A percentile compares a stretch with the other conserved stretches of the same genome.
Conservation (phyloP, 2,797 vertebrate genomes). For the Urocyon cinereoargenteus region DNA sequence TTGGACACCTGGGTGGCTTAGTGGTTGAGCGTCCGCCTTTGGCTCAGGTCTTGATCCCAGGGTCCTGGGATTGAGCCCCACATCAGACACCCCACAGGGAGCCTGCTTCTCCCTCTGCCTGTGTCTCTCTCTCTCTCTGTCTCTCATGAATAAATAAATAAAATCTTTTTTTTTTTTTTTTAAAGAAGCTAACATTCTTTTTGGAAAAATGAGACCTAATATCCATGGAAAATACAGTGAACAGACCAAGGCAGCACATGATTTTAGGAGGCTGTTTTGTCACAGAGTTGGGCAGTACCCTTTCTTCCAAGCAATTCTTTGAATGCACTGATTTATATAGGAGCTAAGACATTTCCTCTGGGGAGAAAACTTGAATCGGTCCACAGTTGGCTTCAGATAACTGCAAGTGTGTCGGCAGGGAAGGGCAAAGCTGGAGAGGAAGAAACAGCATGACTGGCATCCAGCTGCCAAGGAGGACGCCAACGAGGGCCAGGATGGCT, state of each 20-base stretch:
- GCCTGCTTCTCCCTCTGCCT: too few relatives aligned
- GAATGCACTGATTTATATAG: background rate
- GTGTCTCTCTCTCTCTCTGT: too few relatives aligned
- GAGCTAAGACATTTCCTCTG: background rate
- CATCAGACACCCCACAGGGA: too few relatives aligned
- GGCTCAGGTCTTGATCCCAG: too few relatives aligned
- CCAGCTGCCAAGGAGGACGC: background rate
- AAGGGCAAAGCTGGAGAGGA: background rate
- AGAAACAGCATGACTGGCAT: background rate
- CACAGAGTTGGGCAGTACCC: fast-evolving
- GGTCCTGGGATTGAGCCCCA: too few relatives aligned
- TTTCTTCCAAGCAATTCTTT: background rate
- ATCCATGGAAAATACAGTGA: background rate
- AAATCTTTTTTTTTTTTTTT: too few relatives aligned
- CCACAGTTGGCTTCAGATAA: background rate
- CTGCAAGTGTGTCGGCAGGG: background rate
- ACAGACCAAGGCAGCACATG: background rate
- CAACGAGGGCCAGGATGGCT: background rate
- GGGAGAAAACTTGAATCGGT: background rate
- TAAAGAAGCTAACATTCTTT: background rate
- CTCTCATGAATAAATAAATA: too few relatives aligned
- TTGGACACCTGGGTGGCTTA: too few relatives aligned
- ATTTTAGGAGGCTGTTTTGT: background rate
- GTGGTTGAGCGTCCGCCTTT: too few relatives aligned
- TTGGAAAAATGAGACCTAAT: background rate